Evolutionary conservation across 2,113 vertebrate species (phyloP), one percentile per base, ranked within the genome.

Genomic region (Scytalopus superciliaris): DNA sequence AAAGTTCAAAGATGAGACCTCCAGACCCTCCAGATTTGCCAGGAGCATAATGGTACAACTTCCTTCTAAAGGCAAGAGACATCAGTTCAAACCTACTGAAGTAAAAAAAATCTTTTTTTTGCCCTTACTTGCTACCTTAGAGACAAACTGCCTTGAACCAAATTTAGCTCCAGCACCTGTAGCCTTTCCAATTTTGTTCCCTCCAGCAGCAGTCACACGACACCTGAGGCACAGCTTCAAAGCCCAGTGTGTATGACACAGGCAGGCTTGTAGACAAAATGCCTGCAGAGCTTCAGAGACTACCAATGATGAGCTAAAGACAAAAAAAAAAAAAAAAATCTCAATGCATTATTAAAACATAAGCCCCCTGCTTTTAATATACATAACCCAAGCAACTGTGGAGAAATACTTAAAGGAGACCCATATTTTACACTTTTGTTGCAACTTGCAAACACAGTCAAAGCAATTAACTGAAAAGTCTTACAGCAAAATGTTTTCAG

Each of bases 1-100:
- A 7, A 67, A 19, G 33, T 18, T 79, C 63, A 68, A 56, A 77
- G 49, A 30, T 1, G 7, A 77, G 35, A 85, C 17, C 42, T 68
- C 35, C 35, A 79, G 33, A 52, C 16, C 33, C 47, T 84, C 60
- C 10, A n/a, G 33, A 30, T 31, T 12, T 47, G 14, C 37, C 39
- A 63, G 1, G 0, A 35, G 49, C 23, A 18, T 0, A 11, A 44
- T 3, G 1, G 17, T 10, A 31, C 6, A 3, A 68, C 44, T 73
- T 57, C 69, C 50, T 84, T 70, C 62, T 44, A 49, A 81, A 78
- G 21, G 28, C 3, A 6, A 45, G 39, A 73, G 1, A 47, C 37
- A 85, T 11, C 56, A 30, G 25, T 45, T 55, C 22, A 57, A 87
- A 40, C 14, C 13, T 42, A 56, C 22, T 22, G 21, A 91, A 62